Evolutionary conservation across 2,797 vertebrate species (phyloP).

Genomic region (Paratrypauchen microcephalus): DNA sequence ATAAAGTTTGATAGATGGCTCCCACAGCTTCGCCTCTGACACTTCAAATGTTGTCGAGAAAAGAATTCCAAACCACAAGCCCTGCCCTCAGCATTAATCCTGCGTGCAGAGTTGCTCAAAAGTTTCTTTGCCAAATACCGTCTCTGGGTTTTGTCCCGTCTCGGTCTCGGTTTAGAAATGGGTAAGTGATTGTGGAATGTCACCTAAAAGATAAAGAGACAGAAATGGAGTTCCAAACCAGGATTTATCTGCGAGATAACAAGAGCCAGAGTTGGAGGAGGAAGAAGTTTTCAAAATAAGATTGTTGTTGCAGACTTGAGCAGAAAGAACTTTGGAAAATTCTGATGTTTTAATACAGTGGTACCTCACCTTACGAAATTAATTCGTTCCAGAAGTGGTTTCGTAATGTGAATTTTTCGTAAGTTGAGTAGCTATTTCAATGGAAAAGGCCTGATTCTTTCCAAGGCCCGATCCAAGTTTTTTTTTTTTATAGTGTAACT

Average conservation of each 20-base stretch:
- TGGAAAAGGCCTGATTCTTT: too few relatives aligned
- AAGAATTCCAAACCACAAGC: constrained; percentile 39
- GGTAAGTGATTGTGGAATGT: background rate
- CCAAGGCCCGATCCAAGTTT: too few relatives aligned
- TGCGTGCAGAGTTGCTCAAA: constrained; percentile 23
- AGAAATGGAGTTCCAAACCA: constrained; percentile 19
- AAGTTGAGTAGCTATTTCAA: too few relatives aligned
- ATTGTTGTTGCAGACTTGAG: background rate
- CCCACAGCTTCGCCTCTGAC: constrained; percentile 47
- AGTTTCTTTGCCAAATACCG: constrained; percentile 20
- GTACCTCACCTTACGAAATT: too few relatives aligned
- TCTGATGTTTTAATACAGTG: background rate
- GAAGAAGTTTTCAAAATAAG: background rate
- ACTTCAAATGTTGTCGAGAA: constrained; percentile 46
- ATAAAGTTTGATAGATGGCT: constrained; percentile 64
- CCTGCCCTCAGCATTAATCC: constrained; percentile 30
- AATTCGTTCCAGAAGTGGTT: too few relatives aligned
- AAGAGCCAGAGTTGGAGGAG: constrained; percentile 6
- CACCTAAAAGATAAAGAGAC: constrained; percentile 10
- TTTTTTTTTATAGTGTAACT: too few relatives aligned
- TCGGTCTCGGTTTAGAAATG: constrained; percentile 13
- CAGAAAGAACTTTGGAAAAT: background rate
- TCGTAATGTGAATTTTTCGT: too few relatives aligned
- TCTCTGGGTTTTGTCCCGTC: constrained; percentile 13
- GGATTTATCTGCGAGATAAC: constrained; percentile 30